These are phyloP conservation scores for Clarias batrachus DNA, from an alignment of 2,113 vertebrate genomes.

Conservation along the genomic window DNA sequence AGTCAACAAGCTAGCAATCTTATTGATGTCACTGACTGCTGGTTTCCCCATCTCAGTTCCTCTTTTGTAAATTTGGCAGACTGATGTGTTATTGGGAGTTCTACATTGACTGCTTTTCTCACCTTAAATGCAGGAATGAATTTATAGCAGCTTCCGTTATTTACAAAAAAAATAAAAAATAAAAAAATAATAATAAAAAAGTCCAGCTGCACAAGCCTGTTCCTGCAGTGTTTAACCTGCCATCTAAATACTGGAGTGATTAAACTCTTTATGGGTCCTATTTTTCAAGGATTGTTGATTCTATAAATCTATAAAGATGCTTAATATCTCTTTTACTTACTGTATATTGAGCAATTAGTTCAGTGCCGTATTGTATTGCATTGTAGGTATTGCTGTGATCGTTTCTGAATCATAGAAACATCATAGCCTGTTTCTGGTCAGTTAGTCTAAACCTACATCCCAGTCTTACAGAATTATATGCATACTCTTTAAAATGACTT, in stretches of 20 bases:
- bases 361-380: too few species aligned
- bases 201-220: not conserved
- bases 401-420: too few species aligned
- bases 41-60: slow-evolving; percentile 40
- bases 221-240: not conserved
- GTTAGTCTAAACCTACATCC: not conserved
- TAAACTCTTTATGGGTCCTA: not conserved
- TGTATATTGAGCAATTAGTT: not conserved
- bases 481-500: not conserved
- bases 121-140: not conserved
- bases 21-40: not conserved
- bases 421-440: not conserved
- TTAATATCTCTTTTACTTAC: not conserved
- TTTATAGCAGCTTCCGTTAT: not conserved
- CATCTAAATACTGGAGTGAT: not conserved
- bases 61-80: not conserved
- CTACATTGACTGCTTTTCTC: not conserved
- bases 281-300: not conserved
- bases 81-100: not conserved
- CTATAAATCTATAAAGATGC: not conserved
- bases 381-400: too few species aligned
- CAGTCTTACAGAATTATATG: not conserved
- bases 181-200: too few species aligned
- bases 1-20: not conserved
- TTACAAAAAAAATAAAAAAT: too few species aligned